Evolutionary conservation across 2,797 vertebrate species (phyloP), one percentile per base, ranked within the genome.

Genomic region (Dicrostonyx torquatus): DNA sequence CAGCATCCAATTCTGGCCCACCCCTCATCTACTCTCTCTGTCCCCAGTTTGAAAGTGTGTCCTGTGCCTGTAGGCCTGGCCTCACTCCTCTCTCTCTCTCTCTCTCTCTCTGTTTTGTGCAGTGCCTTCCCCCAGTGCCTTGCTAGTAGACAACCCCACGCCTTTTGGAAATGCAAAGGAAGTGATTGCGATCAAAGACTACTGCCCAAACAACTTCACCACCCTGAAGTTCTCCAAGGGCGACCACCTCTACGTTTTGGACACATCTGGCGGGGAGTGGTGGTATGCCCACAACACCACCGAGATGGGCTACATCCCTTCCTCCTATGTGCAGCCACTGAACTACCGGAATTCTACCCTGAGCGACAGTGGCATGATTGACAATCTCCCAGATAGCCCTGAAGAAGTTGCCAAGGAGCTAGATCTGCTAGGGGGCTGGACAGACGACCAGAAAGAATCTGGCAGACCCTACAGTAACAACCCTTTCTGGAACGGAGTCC

Each of bases 251-350:
- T 99, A 99, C 1, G 99, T 99, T 93, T 95, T 99, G 98, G 99
- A 99, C 98, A 98, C 99, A 0, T 99, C 99, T 0, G 99, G 99
- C 2, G 99, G 99, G 0, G 99, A 99, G 94, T 99, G 99, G 99
- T 99, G 99, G 99, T 99, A 99, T 0, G 99, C 99, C 1, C 99
- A 99, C 98, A 99, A 99, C 98, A 99, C 99, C 97, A 99, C 98
- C 0, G 99, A 99, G 96, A 99, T 99, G 99, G 99, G 99, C 13
- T 99, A 99, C 97, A 99, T 99, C 97, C 99, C 99, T 0, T 98
- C 99, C 1, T 99, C 99, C 78, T 99, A 99, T 0, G 99, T 99
- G 73, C 99, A 99, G 97, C 99, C 99, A 0, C 80, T 99, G 1
- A 98, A 98, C 98, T 98, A 98, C 97, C 98, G 99, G 62, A 98